Evolutionary conservation across 2,888 invertebrate genomes (phyloP).

Genomic region (Sabatieria punctata): DNA sequence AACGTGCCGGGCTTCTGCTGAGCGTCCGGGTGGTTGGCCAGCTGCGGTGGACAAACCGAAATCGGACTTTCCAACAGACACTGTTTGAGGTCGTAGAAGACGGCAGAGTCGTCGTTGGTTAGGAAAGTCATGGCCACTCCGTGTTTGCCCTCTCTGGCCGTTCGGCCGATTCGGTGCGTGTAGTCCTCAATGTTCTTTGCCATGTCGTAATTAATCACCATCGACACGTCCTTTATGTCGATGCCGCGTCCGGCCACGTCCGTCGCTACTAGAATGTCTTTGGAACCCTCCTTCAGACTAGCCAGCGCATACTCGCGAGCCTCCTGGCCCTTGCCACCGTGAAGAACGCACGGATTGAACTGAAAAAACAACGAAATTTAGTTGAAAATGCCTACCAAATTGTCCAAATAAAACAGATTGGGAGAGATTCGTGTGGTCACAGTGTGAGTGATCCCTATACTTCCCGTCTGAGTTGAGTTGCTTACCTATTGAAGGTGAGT

Average conservation of each 20-base stretch:
- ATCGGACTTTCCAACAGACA: constrained; percentile 69
- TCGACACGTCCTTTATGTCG: constrained; percentile 95
- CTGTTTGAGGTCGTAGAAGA: constrained; percentile 95
- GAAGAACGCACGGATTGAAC: constrained; percentile 88
- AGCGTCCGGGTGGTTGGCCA: constrained; percentile 94
- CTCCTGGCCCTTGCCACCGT: constrained; percentile 99
- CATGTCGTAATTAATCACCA: constrained; percentile 99
- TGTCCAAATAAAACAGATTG: no score
- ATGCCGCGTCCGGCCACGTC: constrained; percentile 99
- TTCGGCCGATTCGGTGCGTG: constrained; percentile 75
- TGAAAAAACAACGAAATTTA: constrained; percentile 27
- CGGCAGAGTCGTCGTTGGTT: constrained; percentile 80
- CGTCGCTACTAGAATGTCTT: constrained; percentile 95
- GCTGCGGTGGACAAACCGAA: constrained; percentile 82
- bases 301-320: constrained; percentile 95
- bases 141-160: constrained; percentile 93
- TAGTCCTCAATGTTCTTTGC: constrained; percentile 84
- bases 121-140: constrained; percentile 90
- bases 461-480: no score
- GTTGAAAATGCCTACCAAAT: no score
- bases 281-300: constrained; percentile 80
- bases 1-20: constrained; percentile 91
- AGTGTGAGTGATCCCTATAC: no score
- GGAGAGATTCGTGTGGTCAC: no score
- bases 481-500: no score